These are phyloP conservation scores for Lepilemur ruficaudatus DNA, from an alignment of 2,797 vertebrate species.

Conservation along the genomic window DNA sequence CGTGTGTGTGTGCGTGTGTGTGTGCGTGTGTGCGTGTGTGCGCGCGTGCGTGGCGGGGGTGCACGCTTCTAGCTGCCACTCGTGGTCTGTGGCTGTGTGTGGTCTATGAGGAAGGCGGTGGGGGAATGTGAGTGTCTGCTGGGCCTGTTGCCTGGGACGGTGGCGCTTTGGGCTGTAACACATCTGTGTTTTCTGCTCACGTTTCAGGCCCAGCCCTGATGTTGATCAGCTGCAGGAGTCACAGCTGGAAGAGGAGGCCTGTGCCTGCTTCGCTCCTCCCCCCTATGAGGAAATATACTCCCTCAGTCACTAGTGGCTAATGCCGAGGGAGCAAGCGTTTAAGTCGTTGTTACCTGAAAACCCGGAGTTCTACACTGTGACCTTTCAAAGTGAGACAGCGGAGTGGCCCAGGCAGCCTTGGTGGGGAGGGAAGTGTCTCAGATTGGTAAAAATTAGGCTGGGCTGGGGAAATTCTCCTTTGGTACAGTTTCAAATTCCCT, in stretches of 20 bases:
- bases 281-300: conserved; percentile 84
- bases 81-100: neutral
- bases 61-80: neutral
- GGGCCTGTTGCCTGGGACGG: neutral
- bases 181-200: conserved; percentile 33
- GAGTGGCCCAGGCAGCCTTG: neutral
- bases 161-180: neutral
- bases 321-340: neutral
- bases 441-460: neutral
- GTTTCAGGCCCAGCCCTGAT: conserved; percentile 74
- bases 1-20: neutral
- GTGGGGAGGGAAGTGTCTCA: neutral
- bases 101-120: neutral
- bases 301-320: neutral
- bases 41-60: neutral
- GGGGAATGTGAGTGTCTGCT: neutral
- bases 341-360: neutral
- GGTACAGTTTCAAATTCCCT: neutral
- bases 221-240: conserved; percentile 57
- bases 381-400: neutral
- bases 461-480: neutral
- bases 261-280: conserved; percentile 75
- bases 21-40: neutral
- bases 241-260: conserved; percentile 30
- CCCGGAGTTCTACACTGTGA: neutral